Percentiles rank a stretch among this genome's conserved stretches.
These are phyloP conservation scores for Leptinotarsa undecemlineata DNA, from an alignment of 1,140 invertebrate genomes.

Conservation along the genomic window DNA sequence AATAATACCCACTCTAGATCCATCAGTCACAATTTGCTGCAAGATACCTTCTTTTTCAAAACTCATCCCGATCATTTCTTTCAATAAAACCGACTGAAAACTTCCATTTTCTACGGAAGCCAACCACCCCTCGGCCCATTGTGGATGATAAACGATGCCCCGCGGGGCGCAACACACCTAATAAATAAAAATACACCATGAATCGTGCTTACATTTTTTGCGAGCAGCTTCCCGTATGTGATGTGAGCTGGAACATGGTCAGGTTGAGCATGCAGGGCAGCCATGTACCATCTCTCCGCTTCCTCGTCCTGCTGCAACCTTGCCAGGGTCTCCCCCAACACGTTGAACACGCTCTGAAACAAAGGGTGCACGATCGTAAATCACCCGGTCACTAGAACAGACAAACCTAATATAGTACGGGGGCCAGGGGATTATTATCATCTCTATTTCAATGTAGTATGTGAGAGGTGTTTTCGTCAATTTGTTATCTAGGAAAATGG, in stretches of 20 bases:
- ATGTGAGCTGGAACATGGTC: conserved; percentile 88
- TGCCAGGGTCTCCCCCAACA: conserved; percentile 83
- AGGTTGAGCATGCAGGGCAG: conserved; percentile 78
- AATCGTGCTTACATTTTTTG: conserved; percentile 77
- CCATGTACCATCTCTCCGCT: conserved; percentile 82
- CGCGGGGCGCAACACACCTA: conserved; percentile 12
- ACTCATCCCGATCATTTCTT: too few relatives aligned
- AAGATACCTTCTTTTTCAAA: too few relatives aligned
- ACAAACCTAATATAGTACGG: not conserved
- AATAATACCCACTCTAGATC: too few relatives aligned
- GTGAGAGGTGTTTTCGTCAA: too few relatives aligned
- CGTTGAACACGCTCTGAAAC: conserved; percentile 77
- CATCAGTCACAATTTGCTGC: too few relatives aligned
- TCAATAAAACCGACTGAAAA: too few relatives aligned
- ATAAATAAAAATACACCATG: conserved; percentile 21
- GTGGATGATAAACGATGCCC: conserved; percentile 15
- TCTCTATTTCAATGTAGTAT: too few relatives aligned
- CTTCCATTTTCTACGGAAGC: too few relatives aligned
- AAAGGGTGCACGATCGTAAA: conserved; percentile 38
- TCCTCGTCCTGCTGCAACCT: conserved; percentile 77
- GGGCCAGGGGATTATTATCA: not conserved
- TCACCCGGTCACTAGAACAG: conserved; percentile 34
- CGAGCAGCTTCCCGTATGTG: conserved; percentile 87
- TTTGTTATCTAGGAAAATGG: too few relatives aligned
- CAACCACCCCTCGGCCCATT: not conserved